phyloP scores from a whole-genome alignment of 2,888 invertebrate genomes.

The Bellardia bayeri region DNA sequence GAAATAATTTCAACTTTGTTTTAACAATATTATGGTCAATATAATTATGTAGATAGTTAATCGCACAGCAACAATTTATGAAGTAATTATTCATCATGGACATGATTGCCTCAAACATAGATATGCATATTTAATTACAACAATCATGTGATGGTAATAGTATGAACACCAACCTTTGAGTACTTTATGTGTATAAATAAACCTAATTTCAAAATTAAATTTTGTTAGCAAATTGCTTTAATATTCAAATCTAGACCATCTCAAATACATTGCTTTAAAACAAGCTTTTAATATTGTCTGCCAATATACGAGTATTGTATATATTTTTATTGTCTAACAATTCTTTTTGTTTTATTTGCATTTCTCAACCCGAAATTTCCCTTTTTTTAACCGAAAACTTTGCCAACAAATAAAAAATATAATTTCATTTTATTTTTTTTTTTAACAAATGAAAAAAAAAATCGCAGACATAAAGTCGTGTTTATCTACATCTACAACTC shows the following conservation, averaged over 20 bases:
- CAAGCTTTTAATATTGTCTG: constrained; percentile 29
- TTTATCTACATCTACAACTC: constrained; percentile 12
- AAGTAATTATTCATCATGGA: too few species aligned
- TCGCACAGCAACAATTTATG: too few species aligned
- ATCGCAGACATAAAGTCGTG: constrained; percentile 62
- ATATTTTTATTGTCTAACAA: constrained; percentile 47
- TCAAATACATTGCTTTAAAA: constrained; percentile 15
- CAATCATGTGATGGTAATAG: too few species aligned
- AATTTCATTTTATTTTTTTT: constrained; percentile 21
- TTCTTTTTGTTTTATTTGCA: constrained; percentile 5
- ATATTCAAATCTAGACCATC: neutral
- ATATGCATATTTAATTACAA: too few species aligned
- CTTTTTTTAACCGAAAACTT: constrained; percentile 39
- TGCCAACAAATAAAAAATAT: constrained; percentile 48
- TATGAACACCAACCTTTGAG: too few species aligned
- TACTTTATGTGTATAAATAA: too few species aligned
- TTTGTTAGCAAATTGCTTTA: too few species aligned
- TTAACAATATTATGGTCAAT: too few species aligned
- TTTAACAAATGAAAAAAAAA: neutral
- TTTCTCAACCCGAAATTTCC: neutral
- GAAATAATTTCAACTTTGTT: too few species aligned
- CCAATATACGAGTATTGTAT: constrained; percentile 32
- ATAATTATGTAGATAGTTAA: too few species aligned
- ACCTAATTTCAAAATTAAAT: too few species aligned
- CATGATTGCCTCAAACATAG: too few species aligned